Evolutionary conservation across 2,113 vertebrate genomes (phyloP).

Genomic region (Chrysemys picta): DNA sequence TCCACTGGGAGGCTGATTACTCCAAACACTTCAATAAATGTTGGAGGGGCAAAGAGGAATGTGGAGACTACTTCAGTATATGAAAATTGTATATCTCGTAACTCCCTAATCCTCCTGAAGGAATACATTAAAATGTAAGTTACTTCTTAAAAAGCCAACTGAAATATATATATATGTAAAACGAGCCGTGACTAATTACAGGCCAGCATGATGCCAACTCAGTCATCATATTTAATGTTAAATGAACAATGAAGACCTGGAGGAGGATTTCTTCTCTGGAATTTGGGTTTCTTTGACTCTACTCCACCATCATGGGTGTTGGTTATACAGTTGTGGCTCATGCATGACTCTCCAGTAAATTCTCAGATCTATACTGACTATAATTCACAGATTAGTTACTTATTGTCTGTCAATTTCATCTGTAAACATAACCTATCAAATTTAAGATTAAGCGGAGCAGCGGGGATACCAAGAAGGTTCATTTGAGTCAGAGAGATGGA

Average conservation of each 20-base stretch:
- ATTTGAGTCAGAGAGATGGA: neutral
- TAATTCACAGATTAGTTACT: neutral
- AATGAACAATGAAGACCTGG: conserved; percentile 23
- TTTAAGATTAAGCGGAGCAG: neutral
- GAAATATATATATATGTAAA: conserved; percentile 56
- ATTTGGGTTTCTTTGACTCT: neutral
- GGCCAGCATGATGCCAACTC: conserved; percentile 27
- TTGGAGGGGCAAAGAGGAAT: conserved; percentile 43
- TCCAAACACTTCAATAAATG: conserved; percentile 39
- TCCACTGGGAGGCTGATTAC: conserved; percentile 57
- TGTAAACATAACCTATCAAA: neutral
- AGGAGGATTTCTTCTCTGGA: neutral
- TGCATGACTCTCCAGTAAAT: rapidly evolving
- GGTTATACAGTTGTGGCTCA: neutral
- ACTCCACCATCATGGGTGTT: neutral
- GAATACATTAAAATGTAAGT: conserved; percentile 21
- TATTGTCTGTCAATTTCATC: neutral
- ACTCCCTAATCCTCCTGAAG: conserved; percentile 44
- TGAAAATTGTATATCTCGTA: conserved; percentile 55
- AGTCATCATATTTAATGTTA: conserved; percentile 13
- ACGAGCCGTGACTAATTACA: conserved; percentile 28
- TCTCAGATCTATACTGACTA: neutral
- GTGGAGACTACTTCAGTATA: conserved; percentile 39
- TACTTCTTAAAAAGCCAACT: conserved; percentile 17
- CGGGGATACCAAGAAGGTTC: neutral